A percentile compares a stretch with the other conserved stretches of the same genome.
Evolutionary conservation across 2,113 vertebrate species (phyloP).

Genomic region (Neogobius melanostomus): DNA sequence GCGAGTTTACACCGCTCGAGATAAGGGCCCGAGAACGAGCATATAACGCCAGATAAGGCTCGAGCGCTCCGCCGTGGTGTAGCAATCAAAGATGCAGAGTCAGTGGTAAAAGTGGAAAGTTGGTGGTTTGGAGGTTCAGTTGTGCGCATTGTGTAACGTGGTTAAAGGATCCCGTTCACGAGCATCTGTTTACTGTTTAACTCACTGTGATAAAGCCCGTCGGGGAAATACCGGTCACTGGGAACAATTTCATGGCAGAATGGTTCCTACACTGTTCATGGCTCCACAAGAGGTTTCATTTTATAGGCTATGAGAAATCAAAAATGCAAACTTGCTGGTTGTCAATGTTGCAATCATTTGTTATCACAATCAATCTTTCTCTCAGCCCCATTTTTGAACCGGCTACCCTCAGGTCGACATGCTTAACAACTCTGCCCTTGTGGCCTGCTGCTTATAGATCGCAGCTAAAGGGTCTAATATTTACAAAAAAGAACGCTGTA

Average conservation of each 20-base stretch:
- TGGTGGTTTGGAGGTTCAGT: constrained; percentile 38
- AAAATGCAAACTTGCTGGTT: background rate
- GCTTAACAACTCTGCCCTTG: no score
- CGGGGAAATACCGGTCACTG: constrained; percentile 52
- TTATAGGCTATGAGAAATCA: background rate
- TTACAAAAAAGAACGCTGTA: no score
- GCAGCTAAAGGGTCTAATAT: no score
- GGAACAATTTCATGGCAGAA: constrained; percentile 56
- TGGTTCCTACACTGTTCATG: constrained; percentile 37
- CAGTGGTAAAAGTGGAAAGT: constrained; percentile 49
- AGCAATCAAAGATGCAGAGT: constrained; percentile 44
- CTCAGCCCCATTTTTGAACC: no score
- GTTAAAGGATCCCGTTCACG: constrained; percentile 49
- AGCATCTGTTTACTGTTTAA: constrained; percentile 73
- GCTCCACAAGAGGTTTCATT: background rate
- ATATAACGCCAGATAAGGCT: constrained; percentile 51
- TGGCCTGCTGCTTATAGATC: no score
- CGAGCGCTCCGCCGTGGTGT: constrained; percentile 9
- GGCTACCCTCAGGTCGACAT: no score
- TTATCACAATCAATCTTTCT: no score
- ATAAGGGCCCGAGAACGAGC: constrained; percentile 43
- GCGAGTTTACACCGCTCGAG: constrained; percentile 44
- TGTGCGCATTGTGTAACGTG: constrained; percentile 55
- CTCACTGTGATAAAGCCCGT: constrained; percentile 51
- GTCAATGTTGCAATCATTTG: background rate